Evolutionary conservation across 2,113 vertebrate species (phyloP).

Genomic region (Puntigrus tetrazona): DNA sequence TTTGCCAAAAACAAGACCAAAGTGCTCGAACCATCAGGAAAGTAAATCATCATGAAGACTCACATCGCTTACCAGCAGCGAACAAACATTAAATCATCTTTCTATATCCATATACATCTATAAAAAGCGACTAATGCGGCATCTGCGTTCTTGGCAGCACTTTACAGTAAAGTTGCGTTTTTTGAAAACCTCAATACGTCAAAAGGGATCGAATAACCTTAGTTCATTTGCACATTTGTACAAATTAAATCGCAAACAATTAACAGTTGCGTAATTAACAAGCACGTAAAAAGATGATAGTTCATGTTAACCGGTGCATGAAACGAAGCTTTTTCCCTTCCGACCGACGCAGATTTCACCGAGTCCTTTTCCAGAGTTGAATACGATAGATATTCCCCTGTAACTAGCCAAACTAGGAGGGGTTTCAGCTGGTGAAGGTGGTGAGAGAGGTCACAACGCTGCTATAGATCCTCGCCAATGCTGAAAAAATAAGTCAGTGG

Average conservation of each 20-base stretch:
- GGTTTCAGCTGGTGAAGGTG: slow-evolving; percentile 39
- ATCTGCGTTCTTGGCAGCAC: background rate
- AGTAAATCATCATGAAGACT: too few relatives aligned
- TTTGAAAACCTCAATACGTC: background rate
- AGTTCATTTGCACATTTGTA: too few relatives aligned
- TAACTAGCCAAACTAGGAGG: slow-evolving; percentile 48
- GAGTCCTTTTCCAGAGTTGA: background rate
- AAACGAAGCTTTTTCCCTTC: background rate
- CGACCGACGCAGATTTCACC: background rate
- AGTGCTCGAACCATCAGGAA: too few relatives aligned
- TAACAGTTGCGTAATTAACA: background rate
- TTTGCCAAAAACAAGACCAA: too few relatives aligned
- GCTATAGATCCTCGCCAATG: slow-evolving; percentile 67
- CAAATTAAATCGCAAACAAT: too few relatives aligned
- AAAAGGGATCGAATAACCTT: too few relatives aligned
- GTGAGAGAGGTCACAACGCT: slow-evolving; percentile 62
- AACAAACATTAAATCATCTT: background rate
- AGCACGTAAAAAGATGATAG: background rate
- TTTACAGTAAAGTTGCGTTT: background rate
- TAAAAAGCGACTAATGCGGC: too few relatives aligned
- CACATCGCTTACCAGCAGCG: too few relatives aligned
- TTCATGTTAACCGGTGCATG: background rate
- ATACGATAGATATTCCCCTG: background rate
- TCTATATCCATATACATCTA: background rate
- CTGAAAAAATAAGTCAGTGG: slow-evolving; percentile 79